Percentiles rank a stretch among this genome's conserved stretches.
phyloP scores from a whole-genome alignment of 2,113 vertebrate species.

The Lepus americanus region DNA sequence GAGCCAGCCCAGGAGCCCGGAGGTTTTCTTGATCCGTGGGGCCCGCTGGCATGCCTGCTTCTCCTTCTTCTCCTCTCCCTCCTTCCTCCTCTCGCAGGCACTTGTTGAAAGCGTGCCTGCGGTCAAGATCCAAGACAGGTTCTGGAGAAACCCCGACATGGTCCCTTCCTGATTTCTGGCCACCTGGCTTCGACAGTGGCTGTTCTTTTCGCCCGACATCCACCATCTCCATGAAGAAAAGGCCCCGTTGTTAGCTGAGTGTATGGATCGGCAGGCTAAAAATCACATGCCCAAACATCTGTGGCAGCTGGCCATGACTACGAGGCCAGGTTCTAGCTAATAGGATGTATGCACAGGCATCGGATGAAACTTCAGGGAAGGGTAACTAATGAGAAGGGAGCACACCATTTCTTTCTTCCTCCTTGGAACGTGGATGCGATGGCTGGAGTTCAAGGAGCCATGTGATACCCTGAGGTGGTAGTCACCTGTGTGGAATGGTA shows the following conservation, averaged over 20 bases:
- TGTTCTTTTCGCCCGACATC: not conserved
- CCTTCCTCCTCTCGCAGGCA: not conserved
- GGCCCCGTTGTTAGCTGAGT: not conserved
- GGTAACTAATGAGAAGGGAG: not conserved
- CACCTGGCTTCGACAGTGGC: not conserved
- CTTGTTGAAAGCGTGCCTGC: not conserved
- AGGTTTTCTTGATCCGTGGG: too few species aligned
- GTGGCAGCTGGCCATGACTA: not conserved
- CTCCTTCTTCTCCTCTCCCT: not conserved
- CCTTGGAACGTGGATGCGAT: not conserved
- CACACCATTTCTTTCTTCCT: slow-evolving; percentile 1
- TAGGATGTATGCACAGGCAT: not conserved
- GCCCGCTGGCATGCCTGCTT: not conserved
- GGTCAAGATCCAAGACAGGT: not conserved
- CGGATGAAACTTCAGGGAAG: not conserved
- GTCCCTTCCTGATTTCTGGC: not conserved
- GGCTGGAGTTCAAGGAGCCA: slow-evolving; percentile 50
- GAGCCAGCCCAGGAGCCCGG: too few species aligned
- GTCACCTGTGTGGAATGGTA: not conserved
- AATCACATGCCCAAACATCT: not conserved
- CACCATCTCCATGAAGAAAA: not conserved
- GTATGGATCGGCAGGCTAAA: not conserved
- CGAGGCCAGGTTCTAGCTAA: slow-evolving; percentile 16
- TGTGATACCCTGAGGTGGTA: not conserved
- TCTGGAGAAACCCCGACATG: not conserved